Evolutionary conservation across 2,797 vertebrate genomes (phyloP).

Genomic region (Benthosema pterotum): DNA sequence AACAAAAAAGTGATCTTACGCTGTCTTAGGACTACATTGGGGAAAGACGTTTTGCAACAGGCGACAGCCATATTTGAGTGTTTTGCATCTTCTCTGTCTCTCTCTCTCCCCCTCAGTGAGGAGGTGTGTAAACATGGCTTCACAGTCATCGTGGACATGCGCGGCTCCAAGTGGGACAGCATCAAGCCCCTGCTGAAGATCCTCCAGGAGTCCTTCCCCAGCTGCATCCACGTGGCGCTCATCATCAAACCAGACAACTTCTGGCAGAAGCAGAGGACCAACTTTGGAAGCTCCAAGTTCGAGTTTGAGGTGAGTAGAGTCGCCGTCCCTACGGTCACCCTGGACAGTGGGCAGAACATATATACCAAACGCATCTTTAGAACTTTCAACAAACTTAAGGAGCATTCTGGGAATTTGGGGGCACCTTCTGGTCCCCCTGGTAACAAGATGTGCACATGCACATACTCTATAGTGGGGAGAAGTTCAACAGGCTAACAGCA

Average conservation of each 20-base stretch:
- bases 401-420: too few relatives aligned
- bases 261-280: slow-evolving; percentile 97
- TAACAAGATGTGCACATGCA: too few relatives aligned
- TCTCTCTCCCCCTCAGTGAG: slow-evolving; percentile 80
- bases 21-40: too few relatives aligned
- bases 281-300: slow-evolving; percentile 98
- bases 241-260: slow-evolving; percentile 95
- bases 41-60: too few relatives aligned
- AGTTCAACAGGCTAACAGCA: too few relatives aligned
- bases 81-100: neutral
- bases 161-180: slow-evolving; percentile 98
- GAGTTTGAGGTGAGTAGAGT: slow-evolving; percentile 91
- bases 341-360: too few relatives aligned
- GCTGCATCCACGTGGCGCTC: slow-evolving; percentile 89
- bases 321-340: slow-evolving; percentile 29
- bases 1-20: slow-evolving; percentile 66
- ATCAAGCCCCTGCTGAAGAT: slow-evolving; percentile 98
- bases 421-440: too few relatives aligned
- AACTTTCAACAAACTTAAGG: too few relatives aligned
- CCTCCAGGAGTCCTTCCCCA: slow-evolving; percentile 92
- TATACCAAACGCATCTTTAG: too few relatives aligned
- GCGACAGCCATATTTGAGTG: neutral
- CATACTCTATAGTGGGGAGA: too few relatives aligned
- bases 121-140: slow-evolving; percentile 96
- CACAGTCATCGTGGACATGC: slow-evolving; percentile 99